Evolutionary conservation across 2,797 vertebrate species (phyloP).

Genomic region (Miichthys miiuy): DNA sequence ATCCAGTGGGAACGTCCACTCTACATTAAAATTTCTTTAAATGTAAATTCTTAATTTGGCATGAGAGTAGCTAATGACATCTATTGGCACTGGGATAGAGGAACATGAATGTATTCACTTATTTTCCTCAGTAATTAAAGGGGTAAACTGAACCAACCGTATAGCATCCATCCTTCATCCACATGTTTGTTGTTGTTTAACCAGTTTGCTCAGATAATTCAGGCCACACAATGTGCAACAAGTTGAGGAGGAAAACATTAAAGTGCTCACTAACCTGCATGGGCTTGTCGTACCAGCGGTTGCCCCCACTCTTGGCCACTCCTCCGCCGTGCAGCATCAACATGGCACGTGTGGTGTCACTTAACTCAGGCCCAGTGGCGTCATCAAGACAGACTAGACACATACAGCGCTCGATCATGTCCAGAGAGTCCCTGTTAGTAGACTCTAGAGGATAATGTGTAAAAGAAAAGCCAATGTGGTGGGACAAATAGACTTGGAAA

Average conservation of each 20-base stretch:
- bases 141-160: neutral
- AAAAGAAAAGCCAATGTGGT: neutral
- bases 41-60: constrained; percentile 34
- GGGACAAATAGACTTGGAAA: neutral
- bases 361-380: constrained; percentile 82
- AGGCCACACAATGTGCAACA: neutral
- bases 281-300: constrained; percentile 99
- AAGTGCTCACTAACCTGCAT: constrained; percentile 91
- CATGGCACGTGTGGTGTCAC: constrained; percentile 86
- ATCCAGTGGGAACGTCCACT: constrained; percentile 20
- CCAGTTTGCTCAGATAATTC: neutral
- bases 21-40: constrained; percentile 18
- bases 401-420: constrained; percentile 96
- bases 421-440: constrained; percentile 95
- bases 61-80: constrained; percentile 23
- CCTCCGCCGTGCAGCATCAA: constrained; percentile 94
- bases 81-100: constrained; percentile 1
- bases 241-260: neutral
- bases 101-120: constrained; percentile 25
- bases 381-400: constrained; percentile 95
- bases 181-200: neutral
- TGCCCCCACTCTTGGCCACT: constrained; percentile 88
- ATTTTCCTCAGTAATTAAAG: constrained; percentile 12
- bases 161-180: neutral
- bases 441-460: constrained; percentile 86